Evolutionary conservation across 2,797 vertebrate species (phyloP).

Genomic region (Epinephelus awoara): DNA sequence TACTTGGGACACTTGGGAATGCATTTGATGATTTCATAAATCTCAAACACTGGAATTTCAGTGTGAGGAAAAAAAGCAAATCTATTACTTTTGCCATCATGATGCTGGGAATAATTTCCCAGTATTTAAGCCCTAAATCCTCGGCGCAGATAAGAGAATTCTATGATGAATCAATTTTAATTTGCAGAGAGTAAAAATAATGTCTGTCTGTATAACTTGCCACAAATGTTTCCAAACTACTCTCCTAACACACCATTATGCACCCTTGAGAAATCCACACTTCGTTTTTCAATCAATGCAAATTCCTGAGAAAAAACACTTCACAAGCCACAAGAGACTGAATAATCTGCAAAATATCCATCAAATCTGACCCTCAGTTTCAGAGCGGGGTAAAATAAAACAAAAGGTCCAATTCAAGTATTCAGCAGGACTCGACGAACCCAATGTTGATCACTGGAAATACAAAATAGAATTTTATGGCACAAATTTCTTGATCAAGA

Average conservation of each 20-base stretch:
- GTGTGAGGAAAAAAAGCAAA: background rate
- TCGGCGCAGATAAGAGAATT: constrained; percentile 11
- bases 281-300: background rate
- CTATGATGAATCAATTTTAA: constrained; percentile 38
- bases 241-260: background rate
- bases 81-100: constrained; percentile 1
- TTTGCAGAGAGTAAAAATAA: constrained; percentile 28
- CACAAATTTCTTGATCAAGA: constrained; percentile 8
- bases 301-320: background rate
- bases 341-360: background rate
- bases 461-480: background rate
- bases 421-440: too few relatives aligned
- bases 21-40: constrained; percentile 5
- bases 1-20: background rate
- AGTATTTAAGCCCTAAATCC: constrained; percentile 8
- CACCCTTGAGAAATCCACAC: background rate
- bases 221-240: constrained; percentile 3
- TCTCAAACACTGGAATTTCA: constrained; percentile 2
- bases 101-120: constrained; percentile 8
- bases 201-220: background rate
- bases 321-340: background rate
- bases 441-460: background rate
- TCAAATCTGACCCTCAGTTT: background rate
- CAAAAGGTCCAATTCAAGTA: background rate
- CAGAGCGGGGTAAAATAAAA: background rate